phyloP scores from a whole-genome alignment of 2,888 invertebrate genomes.

The Acronicta alni region DNA sequence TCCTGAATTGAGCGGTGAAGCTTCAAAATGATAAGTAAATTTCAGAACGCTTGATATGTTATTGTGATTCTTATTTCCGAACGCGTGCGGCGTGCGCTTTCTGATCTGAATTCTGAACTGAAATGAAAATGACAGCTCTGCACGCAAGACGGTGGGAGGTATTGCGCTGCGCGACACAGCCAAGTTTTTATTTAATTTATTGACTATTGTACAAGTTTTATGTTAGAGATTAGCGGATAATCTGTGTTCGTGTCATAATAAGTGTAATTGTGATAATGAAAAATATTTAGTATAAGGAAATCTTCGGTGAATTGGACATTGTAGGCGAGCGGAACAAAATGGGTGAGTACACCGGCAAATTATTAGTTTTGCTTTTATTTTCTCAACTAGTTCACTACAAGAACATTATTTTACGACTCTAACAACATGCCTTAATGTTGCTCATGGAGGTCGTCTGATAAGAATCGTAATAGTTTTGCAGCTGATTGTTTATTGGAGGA shows the following conservation, averaged over 20 bases:
- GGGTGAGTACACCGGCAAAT: conserved; percentile 83
- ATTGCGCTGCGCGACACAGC: conserved; percentile 20
- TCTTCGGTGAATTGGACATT: conserved; percentile 55
- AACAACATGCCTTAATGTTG: conserved; percentile 7
- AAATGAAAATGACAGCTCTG: conserved; percentile 59
- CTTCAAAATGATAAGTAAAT: conserved; percentile 2
- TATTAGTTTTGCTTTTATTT: conserved; percentile 60
- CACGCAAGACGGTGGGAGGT: conserved; percentile 49
- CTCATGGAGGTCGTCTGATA: conserved; percentile 49
- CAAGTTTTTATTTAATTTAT: conserved; percentile 50
- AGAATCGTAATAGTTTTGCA: conserved; percentile 52
- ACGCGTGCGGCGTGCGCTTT: conserved; percentile 66
- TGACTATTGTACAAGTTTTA: conserved; percentile 51
- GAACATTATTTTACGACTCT: conserved; percentile 15
- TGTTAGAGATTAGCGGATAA: conserved; percentile 39
- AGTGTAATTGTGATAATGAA: conserved; percentile 76
- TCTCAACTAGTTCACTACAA: conserved; percentile 16
- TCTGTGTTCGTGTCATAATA: conserved; percentile 65
- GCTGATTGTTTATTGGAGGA: conserved; percentile 70
- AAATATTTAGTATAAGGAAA: conserved; percentile 62
- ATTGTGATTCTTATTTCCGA: conserved; percentile 57
- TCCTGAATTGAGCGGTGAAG: too few species aligned
- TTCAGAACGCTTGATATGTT: conserved; percentile 49
- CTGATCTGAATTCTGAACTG: too few species aligned
- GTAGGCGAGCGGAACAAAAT: conserved; percentile 72